Evolutionary conservation across 2,113 vertebrate genomes (phyloP).

Genomic region (Chloropsis cyanopogon): DNA sequence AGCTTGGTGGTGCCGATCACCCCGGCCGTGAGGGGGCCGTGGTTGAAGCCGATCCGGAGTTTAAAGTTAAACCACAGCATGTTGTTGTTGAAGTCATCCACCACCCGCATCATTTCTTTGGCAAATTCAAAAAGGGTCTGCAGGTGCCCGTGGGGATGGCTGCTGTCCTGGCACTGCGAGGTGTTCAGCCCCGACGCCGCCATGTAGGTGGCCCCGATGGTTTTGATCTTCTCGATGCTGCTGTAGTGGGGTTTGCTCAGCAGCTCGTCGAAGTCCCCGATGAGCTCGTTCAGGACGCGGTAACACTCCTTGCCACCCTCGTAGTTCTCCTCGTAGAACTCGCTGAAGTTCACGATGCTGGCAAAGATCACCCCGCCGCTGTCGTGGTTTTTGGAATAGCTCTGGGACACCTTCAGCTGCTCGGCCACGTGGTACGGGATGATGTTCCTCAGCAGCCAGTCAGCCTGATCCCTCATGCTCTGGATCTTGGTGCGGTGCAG

Average conservation of each 20-base stretch:
- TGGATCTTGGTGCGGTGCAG: constrained; percentile 96
- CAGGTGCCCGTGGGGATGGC: constrained; percentile 85
- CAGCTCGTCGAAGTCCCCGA: constrained; percentile 96
- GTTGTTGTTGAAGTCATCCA: constrained; percentile 99
- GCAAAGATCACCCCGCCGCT: constrained; percentile 94
- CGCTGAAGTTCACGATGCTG: constrained; percentile 97
- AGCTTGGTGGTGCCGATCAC: constrained; percentile 98
- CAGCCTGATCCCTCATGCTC: constrained; percentile 94
- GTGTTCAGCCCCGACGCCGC: constrained; percentile 91
- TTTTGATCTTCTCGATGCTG: constrained; percentile 98
- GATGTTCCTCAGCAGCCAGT: constrained; percentile 96
- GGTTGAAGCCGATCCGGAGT: constrained; percentile 94
- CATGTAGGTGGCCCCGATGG: constrained; percentile 99
- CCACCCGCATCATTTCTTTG: constrained; percentile 96
- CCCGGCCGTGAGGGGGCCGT: constrained; percentile 92
- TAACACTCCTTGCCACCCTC: constrained; percentile 98
- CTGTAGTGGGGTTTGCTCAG: constrained; percentile 84
- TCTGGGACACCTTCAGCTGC: constrained; percentile 96
- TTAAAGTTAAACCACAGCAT: constrained; percentile 99
- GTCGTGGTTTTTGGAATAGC: constrained; percentile 98
- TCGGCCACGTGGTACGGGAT: constrained; percentile 97
- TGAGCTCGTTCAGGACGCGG: constrained; percentile 94
- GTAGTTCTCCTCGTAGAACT: constrained; percentile 98
- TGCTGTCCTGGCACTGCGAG: constrained; percentile 80
- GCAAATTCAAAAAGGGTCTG: constrained; percentile 95